Evolutionary conservation across 2,888 invertebrate species (phyloP).

Genomic region (Lepidonotus clava): DNA sequence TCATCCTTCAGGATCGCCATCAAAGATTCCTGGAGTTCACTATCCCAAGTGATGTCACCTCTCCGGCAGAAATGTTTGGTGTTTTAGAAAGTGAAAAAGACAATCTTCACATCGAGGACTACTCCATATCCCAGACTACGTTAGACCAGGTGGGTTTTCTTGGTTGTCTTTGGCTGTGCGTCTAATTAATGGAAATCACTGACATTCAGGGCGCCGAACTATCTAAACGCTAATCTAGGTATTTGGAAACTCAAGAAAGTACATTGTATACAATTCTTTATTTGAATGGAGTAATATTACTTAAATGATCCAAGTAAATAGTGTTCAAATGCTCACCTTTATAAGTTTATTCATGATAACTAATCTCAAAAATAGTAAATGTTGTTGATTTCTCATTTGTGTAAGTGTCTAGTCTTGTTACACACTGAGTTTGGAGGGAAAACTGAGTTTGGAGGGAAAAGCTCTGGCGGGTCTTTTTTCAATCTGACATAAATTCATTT

Average conservation of each 20-base stretch:
- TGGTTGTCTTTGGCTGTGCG: background rate
- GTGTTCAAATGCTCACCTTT: background rate
- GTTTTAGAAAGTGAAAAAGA: constrained; percentile 80
- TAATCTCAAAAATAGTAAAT: too few relatives aligned
- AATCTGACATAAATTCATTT: too few relatives aligned
- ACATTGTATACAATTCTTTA: background rate
- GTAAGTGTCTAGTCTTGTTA: too few relatives aligned
- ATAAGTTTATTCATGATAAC: background rate
- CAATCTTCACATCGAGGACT: constrained; percentile 81
- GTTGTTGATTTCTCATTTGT: too few relatives aligned
- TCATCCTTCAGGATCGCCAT: constrained; percentile 70
- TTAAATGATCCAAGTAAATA: background rate
- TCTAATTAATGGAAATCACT: too few relatives aligned
- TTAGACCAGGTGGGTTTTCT: constrained; percentile 82
- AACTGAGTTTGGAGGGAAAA: too few relatives aligned
- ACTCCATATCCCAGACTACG: constrained; percentile 83
- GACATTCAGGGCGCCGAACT: too few relatives aligned
- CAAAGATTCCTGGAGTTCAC: constrained; percentile 72
- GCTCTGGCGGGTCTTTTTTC: too few relatives aligned
- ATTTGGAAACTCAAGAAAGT: background rate
- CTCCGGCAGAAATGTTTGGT: constrained; percentile 78
- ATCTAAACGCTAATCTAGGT: too few relatives aligned
- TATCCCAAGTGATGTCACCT: constrained; percentile 66
- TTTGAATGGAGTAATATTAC: background rate
- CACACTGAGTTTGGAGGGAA: too few relatives aligned